Conservation (phyloP, 2,888 invertebrate genomes). For the Pachliopta kotzebuea region DNA sequence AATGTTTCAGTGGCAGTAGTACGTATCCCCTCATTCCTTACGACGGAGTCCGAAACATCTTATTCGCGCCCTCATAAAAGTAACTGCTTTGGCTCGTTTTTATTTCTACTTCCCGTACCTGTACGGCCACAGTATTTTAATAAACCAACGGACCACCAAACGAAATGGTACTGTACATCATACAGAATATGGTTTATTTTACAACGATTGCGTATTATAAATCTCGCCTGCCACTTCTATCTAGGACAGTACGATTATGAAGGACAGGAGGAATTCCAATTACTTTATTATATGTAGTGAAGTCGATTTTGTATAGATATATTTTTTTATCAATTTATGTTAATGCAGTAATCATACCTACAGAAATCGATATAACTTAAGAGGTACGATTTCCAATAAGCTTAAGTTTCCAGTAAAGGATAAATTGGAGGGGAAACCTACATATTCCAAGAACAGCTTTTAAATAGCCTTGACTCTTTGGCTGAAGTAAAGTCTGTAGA, state of each 20-base stretch:
- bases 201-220: conserved; percentile 39
- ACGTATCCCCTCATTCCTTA: conserved; percentile 65
- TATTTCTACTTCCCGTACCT: conserved; percentile 77
- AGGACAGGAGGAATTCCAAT: conserved; percentile 78
- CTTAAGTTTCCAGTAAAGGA: no score
- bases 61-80: conserved; percentile 81
- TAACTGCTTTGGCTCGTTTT: conserved; percentile 79
- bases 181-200: conserved; percentile 39
- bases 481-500: no score
- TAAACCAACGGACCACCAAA: conserved; percentile 54
- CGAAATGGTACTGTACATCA: conserved; percentile 44
- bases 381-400: no score
- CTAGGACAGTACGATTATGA: conserved; percentile 71
- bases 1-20: conserved; percentile 40
- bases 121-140: conserved; percentile 80
- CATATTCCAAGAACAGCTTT: no score
- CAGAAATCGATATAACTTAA: no score
- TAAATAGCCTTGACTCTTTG: no score
- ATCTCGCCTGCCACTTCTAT: conserved; percentile 75
- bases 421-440: no score
- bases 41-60: conserved; percentile 78
- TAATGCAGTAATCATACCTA: conserved; percentile 38
- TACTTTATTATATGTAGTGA: conserved; percentile 71
- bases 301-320: conserved; percentile 33
- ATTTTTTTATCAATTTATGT: conserved; percentile 33